These are phyloP conservation scores for Cheilosia grossa DNA, from an alignment of 2,888 invertebrate species.

Conservation along the genomic window DNA sequence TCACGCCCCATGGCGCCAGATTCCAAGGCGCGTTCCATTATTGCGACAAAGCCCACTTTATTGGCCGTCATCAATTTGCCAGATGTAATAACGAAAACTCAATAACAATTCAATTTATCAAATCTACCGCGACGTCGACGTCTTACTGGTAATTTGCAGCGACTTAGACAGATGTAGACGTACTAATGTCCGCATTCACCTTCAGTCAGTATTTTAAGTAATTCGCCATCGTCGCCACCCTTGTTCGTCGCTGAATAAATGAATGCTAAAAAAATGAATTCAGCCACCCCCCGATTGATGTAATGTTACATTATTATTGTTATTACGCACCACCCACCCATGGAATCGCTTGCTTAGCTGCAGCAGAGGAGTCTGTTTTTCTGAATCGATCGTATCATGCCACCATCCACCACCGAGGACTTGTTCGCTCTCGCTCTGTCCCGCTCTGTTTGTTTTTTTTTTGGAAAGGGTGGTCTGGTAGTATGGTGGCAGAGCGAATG, in stretches of 20 bases:
- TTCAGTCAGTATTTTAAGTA: constrained; percentile 27
- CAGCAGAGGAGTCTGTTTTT: constrained; percentile 27
- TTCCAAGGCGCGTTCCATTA: constrained; percentile 27
- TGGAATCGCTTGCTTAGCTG: constrained; percentile 51
- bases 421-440: constrained; percentile 8
- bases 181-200: constrained; percentile 65
- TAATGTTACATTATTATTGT: constrained; percentile 74
- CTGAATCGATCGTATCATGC: constrained; percentile 22
- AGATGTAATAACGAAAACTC: constrained; percentile 71
- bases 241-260: constrained; percentile 48
- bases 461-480: constrained; percentile 10
- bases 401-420: constrained; percentile 12
- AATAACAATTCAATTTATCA: constrained; percentile 74
- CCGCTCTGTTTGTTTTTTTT: no score
- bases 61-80: constrained; percentile 72
- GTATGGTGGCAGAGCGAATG: constrained; percentile 54
- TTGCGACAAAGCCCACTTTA: constrained; percentile 60
- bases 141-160: constrained; percentile 67
- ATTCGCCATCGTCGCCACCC: constrained; percentile 44
- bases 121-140: constrained; percentile 62
- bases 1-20: constrained; percentile 31
- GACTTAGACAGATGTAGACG: constrained; percentile 70
- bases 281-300: constrained; percentile 69
- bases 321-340: constrained; percentile 58
- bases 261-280: constrained; percentile 67